These are phyloP conservation scores for Alloscopus bannaensis DNA, from an alignment of 2,888 invertebrate genomes.

Conservation along the genomic window DNA sequence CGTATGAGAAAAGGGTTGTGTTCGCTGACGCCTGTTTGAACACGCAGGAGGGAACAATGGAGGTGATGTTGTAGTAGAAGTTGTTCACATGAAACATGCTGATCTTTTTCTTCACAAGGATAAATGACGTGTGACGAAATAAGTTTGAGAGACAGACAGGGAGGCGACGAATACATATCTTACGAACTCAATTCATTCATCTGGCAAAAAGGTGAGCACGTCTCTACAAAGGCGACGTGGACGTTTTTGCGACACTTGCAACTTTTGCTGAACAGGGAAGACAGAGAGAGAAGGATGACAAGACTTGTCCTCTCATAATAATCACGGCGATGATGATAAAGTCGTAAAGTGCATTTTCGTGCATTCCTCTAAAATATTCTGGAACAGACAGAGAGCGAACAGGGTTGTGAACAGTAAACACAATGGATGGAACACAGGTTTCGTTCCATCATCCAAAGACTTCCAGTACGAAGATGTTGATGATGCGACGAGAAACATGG, in stretches of 20 bases:
- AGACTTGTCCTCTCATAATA: conserved; percentile 4
- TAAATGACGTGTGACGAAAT: background rate
- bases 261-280: background rate
- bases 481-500: background rate
- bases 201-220: too few relatives aligned
- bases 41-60: background rate
- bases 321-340: conserved; percentile 4
- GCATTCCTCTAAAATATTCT: conserved; percentile 24
- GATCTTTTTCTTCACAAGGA: background rate
- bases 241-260: too few relatives aligned
- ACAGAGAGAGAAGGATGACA: background rate
- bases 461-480: background rate
- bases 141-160: too few relatives aligned
- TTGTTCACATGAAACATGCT: background rate
- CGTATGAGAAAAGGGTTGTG: background rate
- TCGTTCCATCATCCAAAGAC: background rate
- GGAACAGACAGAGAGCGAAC: background rate
- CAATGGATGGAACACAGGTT: background rate
- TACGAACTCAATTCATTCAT: too few relatives aligned
- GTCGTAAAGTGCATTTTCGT: conserved; percentile 31
- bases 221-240: too few relatives aligned
- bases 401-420: background rate
- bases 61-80: background rate
- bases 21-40: background rate
- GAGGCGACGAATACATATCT: too few relatives aligned